phyloP scores from a whole-genome alignment of 1,140 invertebrate species.

The Drosophila asahinai region DNA sequence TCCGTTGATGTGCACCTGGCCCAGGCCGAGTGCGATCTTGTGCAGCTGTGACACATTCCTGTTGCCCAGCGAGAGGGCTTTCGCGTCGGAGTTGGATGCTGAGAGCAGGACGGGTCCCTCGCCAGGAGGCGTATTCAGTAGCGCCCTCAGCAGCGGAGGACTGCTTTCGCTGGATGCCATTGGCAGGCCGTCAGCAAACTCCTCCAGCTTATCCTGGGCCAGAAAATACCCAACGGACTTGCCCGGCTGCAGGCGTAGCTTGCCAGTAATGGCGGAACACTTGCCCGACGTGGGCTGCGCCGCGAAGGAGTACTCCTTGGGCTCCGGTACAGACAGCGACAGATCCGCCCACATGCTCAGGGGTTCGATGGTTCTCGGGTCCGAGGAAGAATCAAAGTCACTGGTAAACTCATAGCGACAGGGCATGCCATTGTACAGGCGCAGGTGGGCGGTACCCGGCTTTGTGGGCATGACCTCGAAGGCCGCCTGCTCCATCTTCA shows the following conservation, averaged over 20 bases:
- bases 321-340: slow-evolving; percentile 7
- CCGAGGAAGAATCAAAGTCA: neutral
- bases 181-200: slow-evolving; percentile 69
- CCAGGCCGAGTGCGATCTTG: slow-evolving; percentile 83
- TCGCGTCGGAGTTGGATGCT: neutral
- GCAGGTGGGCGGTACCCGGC: slow-evolving; percentile 87
- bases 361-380: slow-evolving; percentile 31
- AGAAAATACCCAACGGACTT: slow-evolving; percentile 85
- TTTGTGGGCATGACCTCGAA: slow-evolving; percentile 86
- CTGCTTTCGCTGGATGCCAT: slow-evolving; percentile 15
- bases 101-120: slow-evolving; percentile 53
- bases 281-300: slow-evolving; percentile 19
- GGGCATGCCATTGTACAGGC: slow-evolving; percentile 89
- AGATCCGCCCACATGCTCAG: slow-evolving; percentile 69
- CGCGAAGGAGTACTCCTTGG: slow-evolving; percentile 37
- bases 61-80: slow-evolving; percentile 5
- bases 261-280: slow-evolving; percentile 51
- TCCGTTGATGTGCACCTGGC: slow-evolving; percentile 83
- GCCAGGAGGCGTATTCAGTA: slow-evolving; percentile 56
- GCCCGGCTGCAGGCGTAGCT: slow-evolving; percentile 60
- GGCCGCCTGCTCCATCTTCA: slow-evolving; percentile 90
- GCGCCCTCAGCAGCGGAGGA: slow-evolving; percentile 40
- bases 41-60: slow-evolving; percentile 77
- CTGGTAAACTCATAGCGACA: slow-evolving; percentile 81
- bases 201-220: slow-evolving; percentile 31